Evolutionary conservation across 2,113 vertebrate species (phyloP), one percentile per base, ranked within the genome.

Genomic region (Ptyas mucosa): DNA sequence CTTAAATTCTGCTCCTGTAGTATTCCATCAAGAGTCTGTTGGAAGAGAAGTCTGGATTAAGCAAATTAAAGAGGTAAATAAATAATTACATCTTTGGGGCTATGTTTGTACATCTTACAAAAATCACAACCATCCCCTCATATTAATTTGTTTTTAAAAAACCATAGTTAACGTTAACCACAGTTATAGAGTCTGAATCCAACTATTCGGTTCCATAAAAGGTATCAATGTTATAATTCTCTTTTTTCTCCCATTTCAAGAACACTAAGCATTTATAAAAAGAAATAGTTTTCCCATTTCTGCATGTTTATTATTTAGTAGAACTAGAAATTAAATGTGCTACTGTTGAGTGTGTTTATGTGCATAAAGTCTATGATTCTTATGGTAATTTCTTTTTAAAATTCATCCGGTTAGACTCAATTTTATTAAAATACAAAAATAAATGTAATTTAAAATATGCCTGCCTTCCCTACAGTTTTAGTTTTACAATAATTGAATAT

Each of bases 21-120:
- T 99, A 93, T 98, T 99, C 90, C 99, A 99, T 97, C 98, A 98
- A 91, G 98, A 99, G 94, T 97, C 98, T 85, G 95, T 98, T 91
- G 99, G 99, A 93, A 97, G 97, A 94, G 98, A 99, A 89, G 95
- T 95, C 14, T 99, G 99, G 99, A 97, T 97, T 85, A 98, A 98
- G 85, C 98, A 99, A 96, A 97, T 99, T 69, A 96, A 98, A 97
- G 98, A 99, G 99, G 99, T 99, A 97, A 96, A 75, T 85, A 86
- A 64, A 53, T 64, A 26, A 7, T 14, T 55, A 46, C 55, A 11
- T 29, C 24, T 39, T 20, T 57, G 51, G 9, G 43, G 11, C 54
- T 69, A 11, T 61, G 2, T 87, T 87, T 23, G 3, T 21, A 43
- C 21, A 55, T 54, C 21, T 55, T 39, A 12, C 46, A 51, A 90